Conservation (phyloP, 2,113 vertebrate species). For the Falco punctatus region DNA sequence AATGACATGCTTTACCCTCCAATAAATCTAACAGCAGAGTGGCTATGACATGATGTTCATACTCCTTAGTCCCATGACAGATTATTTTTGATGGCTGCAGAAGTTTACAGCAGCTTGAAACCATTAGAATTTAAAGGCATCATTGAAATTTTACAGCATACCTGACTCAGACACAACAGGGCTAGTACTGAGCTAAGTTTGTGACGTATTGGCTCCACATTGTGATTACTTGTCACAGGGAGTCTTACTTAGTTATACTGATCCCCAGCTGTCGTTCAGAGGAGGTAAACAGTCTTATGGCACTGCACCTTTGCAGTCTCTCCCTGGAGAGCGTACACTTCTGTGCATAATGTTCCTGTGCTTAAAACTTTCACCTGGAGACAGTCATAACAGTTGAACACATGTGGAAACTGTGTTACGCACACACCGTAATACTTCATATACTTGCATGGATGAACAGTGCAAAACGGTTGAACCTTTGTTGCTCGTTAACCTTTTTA, state of each 20-base stretch:
- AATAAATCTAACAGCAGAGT: slow-evolving; percentile 80
- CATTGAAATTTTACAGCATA: slow-evolving; percentile 65
- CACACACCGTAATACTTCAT: fast-evolving
- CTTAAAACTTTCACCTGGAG: not conserved
- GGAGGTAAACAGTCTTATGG: not conserved
- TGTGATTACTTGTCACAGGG: not conserved
- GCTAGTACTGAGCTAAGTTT: not conserved
- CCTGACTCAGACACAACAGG: slow-evolving; percentile 29
- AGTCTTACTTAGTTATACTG: not conserved
- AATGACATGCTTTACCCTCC: slow-evolving; percentile 81
- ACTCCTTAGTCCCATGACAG: slow-evolving; percentile 73
- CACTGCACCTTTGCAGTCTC: fast-evolving
- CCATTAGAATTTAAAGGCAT: slow-evolving; percentile 76
- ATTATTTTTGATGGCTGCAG: slow-evolving; percentile 79
- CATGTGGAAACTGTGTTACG: fast-evolving
- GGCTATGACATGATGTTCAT: slow-evolving; percentile 76
- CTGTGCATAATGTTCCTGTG: not conserved
- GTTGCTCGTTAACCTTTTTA: not conserved
- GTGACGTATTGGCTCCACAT: not conserved
- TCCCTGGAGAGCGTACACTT: not conserved
- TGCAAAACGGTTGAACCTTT: not conserved
- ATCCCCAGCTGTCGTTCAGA: not conserved
- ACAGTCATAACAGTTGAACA: not conserved
- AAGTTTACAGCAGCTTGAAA: slow-evolving; percentile 73
- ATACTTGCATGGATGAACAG: fast-evolving